Percentiles rank a stretch among this genome's conserved stretches.
Evolutionary conservation across 2,113 vertebrate genomes (phyloP).

Genomic region (Peromyscus polionotus): DNA sequence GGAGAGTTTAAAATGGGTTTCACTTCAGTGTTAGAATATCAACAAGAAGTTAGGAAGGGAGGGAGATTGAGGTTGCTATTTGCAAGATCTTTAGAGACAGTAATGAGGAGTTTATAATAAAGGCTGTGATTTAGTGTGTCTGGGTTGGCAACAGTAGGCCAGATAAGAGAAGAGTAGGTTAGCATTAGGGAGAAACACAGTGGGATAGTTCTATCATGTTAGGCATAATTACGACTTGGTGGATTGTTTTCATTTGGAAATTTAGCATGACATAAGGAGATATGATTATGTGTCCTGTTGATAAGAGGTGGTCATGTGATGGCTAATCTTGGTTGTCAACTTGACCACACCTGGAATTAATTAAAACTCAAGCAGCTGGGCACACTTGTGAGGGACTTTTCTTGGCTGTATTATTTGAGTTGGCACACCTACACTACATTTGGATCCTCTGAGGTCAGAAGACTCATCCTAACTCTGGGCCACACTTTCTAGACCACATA

Average conservation of each 20-base stretch:
- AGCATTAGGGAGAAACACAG: neutral
- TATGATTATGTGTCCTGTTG: neutral
- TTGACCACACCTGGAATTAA: neutral
- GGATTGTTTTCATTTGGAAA: neutral
- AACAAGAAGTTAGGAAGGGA: neutral
- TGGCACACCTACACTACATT: neutral
- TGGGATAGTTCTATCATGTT: neutral
- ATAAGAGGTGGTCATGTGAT: neutral
- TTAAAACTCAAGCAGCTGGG: neutral
- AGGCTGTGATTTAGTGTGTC: neutral
- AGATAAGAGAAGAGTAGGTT: neutral
- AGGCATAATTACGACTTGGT: neutral
- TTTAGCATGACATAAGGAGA: neutral
- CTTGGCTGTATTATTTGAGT: neutral
- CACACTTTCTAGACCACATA: neutral
- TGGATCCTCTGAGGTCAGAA: neutral
- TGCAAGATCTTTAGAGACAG: neutral
- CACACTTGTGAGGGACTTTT: neutral
- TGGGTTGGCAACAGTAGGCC: neutral
- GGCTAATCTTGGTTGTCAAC: neutral
- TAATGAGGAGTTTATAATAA: neutral
- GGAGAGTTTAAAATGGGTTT: neutral
- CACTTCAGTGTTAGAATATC: neutral
- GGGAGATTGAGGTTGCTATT: neutral
- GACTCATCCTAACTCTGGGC: neutral